These are phyloP conservation scores for Coranthus polyacanthus DNA, from an alignment of 2,797 vertebrate species.

Conservation along the genomic window DNA sequence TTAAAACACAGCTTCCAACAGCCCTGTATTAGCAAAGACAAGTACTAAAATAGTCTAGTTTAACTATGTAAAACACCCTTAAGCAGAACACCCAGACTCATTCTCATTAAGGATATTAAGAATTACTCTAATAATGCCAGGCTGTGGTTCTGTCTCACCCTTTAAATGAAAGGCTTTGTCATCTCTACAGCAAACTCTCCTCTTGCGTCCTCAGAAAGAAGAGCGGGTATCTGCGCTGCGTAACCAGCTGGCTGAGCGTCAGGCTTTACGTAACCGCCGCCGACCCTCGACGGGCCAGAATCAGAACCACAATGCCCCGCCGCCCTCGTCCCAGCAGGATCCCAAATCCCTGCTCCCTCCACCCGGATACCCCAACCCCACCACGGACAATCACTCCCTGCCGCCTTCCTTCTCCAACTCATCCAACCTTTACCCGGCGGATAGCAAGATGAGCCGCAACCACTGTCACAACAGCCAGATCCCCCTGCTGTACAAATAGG, in stretches of 20 bases:
- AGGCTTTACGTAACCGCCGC: constrained; percentile 92
- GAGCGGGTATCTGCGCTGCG: constrained; percentile 93
- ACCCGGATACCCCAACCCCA: constrained; percentile 83
- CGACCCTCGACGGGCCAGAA: constrained; percentile 84
- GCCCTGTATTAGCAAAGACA: too few species aligned
- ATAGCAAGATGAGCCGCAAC: constrained; percentile 91
- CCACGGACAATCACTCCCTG: constrained; percentile 84
- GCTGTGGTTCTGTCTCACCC: too few species aligned
- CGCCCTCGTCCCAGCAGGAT: constrained; percentile 80
- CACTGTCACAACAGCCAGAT: constrained; percentile 94
- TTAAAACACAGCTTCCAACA: too few species aligned
- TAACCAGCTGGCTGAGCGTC: constrained; percentile 92
- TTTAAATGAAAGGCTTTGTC: too few species aligned
- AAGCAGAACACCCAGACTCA: too few species aligned
- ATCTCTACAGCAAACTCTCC: neutral
- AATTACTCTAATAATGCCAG: too few species aligned
- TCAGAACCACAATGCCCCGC: constrained; percentile 85
- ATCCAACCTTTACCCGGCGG: constrained; percentile 87
- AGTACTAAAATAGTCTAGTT: too few species aligned
- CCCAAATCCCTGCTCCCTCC: constrained; percentile 86
- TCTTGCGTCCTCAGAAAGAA: constrained; percentile 86
- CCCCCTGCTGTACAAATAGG: constrained; percentile 94
- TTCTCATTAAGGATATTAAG: too few species aligned
- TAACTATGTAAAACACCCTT: too few species aligned
- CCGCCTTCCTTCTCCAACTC: constrained; percentile 88